A percentile compares a stretch with the other conserved stretches of the same genome.
Conservation (phyloP, 2,797 vertebrate genomes). For the Lagodon rhomboides region DNA sequence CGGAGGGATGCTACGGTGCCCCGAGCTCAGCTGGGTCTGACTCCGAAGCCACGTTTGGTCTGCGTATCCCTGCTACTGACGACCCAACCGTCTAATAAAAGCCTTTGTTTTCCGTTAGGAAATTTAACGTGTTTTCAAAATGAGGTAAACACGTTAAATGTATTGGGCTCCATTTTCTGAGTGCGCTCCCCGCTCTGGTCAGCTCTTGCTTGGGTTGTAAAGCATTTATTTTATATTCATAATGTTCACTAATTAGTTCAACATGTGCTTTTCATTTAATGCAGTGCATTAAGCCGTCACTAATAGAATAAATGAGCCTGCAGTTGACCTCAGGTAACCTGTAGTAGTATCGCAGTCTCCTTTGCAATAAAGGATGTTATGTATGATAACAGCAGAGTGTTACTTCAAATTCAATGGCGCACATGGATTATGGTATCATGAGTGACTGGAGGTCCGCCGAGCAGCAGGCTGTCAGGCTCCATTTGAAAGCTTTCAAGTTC, state of each 20-base stretch:
- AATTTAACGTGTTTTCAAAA: no score
- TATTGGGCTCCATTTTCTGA: slow-evolving; percentile 10
- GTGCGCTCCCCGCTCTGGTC: not conserved
- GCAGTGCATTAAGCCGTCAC: slow-evolving; percentile 1
- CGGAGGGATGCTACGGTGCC: slow-evolving; percentile 18
- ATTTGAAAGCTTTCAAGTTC: slow-evolving; percentile 14
- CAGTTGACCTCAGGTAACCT: slow-evolving; percentile 60
- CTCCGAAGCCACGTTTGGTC: slow-evolving; percentile 2
- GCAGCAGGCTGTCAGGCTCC: not conserved
- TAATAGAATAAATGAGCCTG: not conserved
- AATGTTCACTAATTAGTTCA: not conserved
- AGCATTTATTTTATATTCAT: no score
- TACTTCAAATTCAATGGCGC: not conserved
- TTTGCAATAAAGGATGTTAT: not conserved
- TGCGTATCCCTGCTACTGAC: not conserved
- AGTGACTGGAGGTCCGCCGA: not conserved
- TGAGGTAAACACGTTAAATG: not conserved
- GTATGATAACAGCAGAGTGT: not conserved
- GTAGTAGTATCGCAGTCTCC: not conserved
- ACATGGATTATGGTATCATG: not conserved
- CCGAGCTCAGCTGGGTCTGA: not conserved
- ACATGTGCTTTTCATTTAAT: not conserved
- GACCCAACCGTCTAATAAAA: accelerated
- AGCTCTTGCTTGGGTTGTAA: not conserved
- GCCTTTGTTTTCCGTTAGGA: not conserved